Evolutionary conservation across 2,113 vertebrate species (phyloP).

Genomic region (Varanus komodoensis): DNA sequence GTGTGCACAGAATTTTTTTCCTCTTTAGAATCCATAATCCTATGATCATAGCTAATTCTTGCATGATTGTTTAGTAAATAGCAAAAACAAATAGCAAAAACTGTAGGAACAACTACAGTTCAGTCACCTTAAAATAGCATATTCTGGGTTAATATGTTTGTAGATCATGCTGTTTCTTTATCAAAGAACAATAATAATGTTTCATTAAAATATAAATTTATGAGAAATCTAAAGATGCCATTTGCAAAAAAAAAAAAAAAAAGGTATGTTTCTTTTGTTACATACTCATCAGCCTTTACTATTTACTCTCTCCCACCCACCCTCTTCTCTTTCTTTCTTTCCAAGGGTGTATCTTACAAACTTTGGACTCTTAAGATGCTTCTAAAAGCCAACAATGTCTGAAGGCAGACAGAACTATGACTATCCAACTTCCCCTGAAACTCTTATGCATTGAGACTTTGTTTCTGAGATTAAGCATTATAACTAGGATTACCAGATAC

Average conservation of each 20-base stretch:
- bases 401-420: neutral
- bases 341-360: neutral
- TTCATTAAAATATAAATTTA: conserved; percentile 4
- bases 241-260: conserved; percentile 1
- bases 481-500: neutral
- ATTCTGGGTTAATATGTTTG: conserved; percentile 1
- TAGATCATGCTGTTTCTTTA: accelerated
- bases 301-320: too few species aligned
- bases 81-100: neutral
- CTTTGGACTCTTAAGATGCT: conserved; percentile 1
- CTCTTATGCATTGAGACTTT: neutral
- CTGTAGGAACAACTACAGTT: neutral
- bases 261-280: conserved; percentile 18
- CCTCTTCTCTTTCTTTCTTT: conserved; percentile 15
- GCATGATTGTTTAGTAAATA: neutral
- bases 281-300: too few species aligned
- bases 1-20: accelerated
- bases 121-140: too few species aligned
- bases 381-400: neutral
- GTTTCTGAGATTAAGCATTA: neutral
- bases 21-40: accelerated
- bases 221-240: neutral
- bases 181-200: conserved; percentile 9
- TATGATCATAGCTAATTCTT: accelerated
- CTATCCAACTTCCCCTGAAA: neutral